phyloP scores from a whole-genome alignment of 2,888 invertebrate species.

The Diachrysia chrysitis region DNA sequence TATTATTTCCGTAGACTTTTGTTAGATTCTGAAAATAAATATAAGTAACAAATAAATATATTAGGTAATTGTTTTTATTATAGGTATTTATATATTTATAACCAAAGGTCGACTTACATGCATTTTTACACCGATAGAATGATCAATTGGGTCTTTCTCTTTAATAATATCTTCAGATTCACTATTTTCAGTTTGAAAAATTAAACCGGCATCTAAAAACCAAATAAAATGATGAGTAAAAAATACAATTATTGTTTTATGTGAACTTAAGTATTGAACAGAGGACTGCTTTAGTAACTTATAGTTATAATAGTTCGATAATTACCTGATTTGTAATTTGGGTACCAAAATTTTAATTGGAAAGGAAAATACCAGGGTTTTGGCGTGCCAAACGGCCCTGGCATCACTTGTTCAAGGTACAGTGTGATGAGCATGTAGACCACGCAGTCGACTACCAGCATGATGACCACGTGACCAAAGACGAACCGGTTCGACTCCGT shows the following conservation, averaged over 20 bases:
- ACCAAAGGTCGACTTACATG: constrained; percentile 68
- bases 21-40: constrained; percentile 87
- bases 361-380: constrained; percentile 95
- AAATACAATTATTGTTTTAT: neutral
- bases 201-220: constrained; percentile 53
- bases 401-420: constrained; percentile 95
- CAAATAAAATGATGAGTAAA: neutral
- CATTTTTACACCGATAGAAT: constrained; percentile 84
- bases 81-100: neutral
- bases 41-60: neutral
- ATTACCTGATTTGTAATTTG: constrained; percentile 54
- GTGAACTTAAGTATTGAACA: too few relatives aligned
- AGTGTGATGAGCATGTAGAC: constrained; percentile 93
- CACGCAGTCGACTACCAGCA: constrained; percentile 92
- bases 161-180: constrained; percentile 63
- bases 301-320: constrained; percentile 33
- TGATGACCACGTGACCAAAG: constrained; percentile 92
- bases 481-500: constrained; percentile 91
- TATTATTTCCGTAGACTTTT: constrained; percentile 89
- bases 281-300: too few relatives aligned
- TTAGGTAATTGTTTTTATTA: neutral
- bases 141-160: constrained; percentile 85
- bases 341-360: constrained; percentile 88
- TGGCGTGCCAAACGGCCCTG: constrained; percentile 95
- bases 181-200: constrained; percentile 45